These are phyloP conservation scores for Fulmarus glacialis DNA, from an alignment of 2,113 vertebrate species.

Conservation along the genomic window DNA sequence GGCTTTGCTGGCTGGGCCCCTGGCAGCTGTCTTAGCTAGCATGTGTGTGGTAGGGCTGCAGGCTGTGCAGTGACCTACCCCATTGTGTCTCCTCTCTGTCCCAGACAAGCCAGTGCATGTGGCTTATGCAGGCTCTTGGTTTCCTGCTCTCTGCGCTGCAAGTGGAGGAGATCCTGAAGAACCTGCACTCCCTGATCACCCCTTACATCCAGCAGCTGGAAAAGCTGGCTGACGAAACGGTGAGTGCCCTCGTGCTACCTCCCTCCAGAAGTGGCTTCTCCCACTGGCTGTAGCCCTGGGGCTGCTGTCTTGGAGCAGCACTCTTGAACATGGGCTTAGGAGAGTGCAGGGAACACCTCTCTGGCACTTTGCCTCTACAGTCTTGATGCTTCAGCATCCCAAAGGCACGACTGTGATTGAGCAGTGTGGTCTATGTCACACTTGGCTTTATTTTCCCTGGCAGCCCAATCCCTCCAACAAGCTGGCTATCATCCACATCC, in stretches of 20 bases:
- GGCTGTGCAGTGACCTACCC: background rate
- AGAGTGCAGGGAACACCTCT: background rate
- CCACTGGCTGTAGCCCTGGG: background rate
- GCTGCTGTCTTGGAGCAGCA: background rate
- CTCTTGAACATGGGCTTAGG: background rate
- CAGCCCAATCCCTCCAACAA: conserved; percentile 99
- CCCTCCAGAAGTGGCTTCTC: background rate
- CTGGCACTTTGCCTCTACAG: background rate
- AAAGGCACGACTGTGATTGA: background rate
- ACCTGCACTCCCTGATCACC: conserved; percentile 96
- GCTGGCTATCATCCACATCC: conserved; percentile 96
- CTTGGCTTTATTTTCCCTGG: conserved; percentile 35
- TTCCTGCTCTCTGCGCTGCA: conserved; percentile 97
- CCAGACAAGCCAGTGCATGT: conserved; percentile 99
- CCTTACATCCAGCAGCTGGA: conserved; percentile 99
- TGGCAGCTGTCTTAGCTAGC: background rate
- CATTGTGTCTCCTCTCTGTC: conserved; percentile 13
- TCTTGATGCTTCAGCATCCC: background rate
- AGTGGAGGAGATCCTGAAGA: conserved; percentile 96
- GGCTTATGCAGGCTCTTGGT: conserved; percentile 98
- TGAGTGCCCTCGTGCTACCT: conserved; percentile 48
- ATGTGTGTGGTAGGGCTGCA: background rate
- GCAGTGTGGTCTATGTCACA: background rate
- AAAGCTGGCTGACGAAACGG: conserved; percentile 94
- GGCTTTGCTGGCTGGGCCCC: background rate